Base-by-base conservation (phyloP, 2,888 invertebrate species). In the Phania funesta region DNA sequence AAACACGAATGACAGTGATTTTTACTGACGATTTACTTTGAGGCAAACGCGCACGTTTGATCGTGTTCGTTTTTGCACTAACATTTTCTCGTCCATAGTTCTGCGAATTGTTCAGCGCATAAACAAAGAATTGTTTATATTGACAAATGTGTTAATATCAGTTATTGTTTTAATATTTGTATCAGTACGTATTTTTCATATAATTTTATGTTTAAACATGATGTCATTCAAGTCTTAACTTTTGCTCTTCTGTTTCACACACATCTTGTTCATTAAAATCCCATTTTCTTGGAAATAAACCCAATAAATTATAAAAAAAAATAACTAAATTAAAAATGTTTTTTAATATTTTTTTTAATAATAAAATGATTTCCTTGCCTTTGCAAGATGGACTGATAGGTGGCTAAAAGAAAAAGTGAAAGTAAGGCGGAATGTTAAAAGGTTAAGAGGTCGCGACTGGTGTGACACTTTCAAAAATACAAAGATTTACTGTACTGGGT, bases 181-280 rank as follows among this genome's bases (percentile, higher is more conserved):
- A n/a, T 29, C 8, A 68, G 22, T 16, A 35, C 35, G 11, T 26
- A 9, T 24, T 7, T n/a, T 26, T 62, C 11, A 7, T 13, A 38
- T n/a, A 68, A 16, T 68, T 50, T 76, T 52, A 62, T 50, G 77
- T 77, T 70, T 70, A 56, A 62, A 64, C 46, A 64, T 70, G 70
- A 77, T 70, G 62, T 77, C 77, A 77, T 70, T 54, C 60, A 41
- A n/a, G 2, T 46, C 22, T 35, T 35, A 38, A 2, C 20, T 22
- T 41, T 56, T 46, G 2, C 2, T n/a, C 0, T 50, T 48, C 32
- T 52, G 41, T 41, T 32, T 35, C 41, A 20, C 13, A 62, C 16
- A 18, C 7, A 44, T 32, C 32, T 58, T 20, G n/a, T 64, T 65
- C 26, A 38, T 67, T n/a, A n/a, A n/a, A 6, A 6, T 26, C 26